phyloP scores from a whole-genome alignment of 2,113 vertebrate species.

The Perognathus longimembris region DNA sequence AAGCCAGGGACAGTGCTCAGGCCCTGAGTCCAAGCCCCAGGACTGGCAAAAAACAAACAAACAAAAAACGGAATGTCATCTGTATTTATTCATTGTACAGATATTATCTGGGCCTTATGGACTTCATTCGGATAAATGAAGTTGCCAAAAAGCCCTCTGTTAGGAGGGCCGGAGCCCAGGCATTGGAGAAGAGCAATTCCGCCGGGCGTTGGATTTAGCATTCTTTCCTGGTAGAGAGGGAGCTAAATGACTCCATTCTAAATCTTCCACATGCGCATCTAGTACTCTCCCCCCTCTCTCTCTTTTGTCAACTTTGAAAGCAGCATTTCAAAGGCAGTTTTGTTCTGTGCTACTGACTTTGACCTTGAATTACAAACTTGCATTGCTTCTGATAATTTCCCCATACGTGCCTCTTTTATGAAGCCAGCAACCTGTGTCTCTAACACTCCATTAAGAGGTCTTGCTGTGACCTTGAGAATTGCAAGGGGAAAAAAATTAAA shows the following conservation, averaged over 20 bases:
- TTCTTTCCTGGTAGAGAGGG: neutral
- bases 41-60: too few species aligned
- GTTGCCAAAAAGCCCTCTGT: neutral
- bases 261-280: neutral
- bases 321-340: slow-evolving; percentile 39
- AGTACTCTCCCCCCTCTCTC: neutral
- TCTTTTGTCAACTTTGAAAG: slow-evolving; percentile 51
- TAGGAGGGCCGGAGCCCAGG: neutral
- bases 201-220: slow-evolving; percentile 9
- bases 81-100: neutral
- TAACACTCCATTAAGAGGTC: neutral
- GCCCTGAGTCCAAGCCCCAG: too few species aligned
- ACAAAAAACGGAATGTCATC: too few species aligned
- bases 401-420: neutral
- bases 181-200: neutral
- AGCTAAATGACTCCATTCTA: neutral
- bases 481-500: neutral
- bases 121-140: neutral
- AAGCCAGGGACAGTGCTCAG: too few species aligned
- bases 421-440: neutral
- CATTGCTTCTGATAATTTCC: slow-evolving; percentile 18
- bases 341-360: slow-evolving; percentile 36
- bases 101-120: neutral
- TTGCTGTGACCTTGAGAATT: slow-evolving; percentile 22
- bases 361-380: slow-evolving; percentile 36